Conservation (phyloP, 1,140 invertebrate species). For the Magallana gigas region DNA sequence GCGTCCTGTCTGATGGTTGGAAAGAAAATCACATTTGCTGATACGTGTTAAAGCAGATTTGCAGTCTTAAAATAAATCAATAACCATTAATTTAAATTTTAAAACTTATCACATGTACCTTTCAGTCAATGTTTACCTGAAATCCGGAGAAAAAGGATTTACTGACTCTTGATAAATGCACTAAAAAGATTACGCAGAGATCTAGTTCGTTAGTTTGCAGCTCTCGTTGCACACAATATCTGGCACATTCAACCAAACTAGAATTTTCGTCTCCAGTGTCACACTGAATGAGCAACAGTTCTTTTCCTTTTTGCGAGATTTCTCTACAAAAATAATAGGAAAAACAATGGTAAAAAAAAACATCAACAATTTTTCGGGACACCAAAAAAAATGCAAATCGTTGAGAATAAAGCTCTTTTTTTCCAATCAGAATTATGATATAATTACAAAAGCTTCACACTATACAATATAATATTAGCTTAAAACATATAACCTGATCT, state of each 20-base stretch:
- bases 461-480: too few species aligned
- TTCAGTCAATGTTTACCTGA: background rate
- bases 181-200: background rate
- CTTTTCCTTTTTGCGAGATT: constrained; percentile 44
- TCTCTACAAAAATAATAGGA: constrained; percentile 5
- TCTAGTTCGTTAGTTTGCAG: background rate
- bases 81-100: too few species aligned
- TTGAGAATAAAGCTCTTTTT: too few species aligned
- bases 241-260: constrained; percentile 72
- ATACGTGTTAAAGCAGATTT: too few species aligned
- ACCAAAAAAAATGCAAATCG: too few species aligned
- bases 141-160: constrained; percentile 1
- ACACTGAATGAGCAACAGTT: constrained; percentile 73
- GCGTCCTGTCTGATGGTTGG: constrained; percentile 65
- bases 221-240: constrained; percentile 69
- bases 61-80: too few species aligned
- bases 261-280: constrained; percentile 70
- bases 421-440: too few species aligned
- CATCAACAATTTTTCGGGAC: background rate
- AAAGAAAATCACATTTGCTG: background rate
- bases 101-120: too few species aligned
- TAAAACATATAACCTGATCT: constrained; percentile 52
- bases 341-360: too few species aligned
- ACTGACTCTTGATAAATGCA: constrained; percentile 4
- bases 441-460: too few species aligned